phyloP scores from a whole-genome alignment of 2,113 vertebrate species.

The Pelodiscus sinensis region DNA sequence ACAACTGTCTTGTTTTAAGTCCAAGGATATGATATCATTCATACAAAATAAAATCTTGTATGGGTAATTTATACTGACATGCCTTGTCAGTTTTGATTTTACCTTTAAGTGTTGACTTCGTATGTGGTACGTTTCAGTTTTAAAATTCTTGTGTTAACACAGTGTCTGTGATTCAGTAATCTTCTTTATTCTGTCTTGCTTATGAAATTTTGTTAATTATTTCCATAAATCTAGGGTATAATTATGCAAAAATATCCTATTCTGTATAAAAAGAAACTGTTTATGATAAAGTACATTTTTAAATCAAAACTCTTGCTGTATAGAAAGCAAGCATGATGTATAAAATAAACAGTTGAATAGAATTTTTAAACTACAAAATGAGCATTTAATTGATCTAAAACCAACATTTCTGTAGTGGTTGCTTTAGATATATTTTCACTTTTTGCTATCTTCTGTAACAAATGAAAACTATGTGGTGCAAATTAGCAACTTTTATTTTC shows the following conservation, averaged over 20 bases:
- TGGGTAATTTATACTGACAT: conserved; percentile 8
- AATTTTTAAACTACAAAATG: conserved; percentile 63
- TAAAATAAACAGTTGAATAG: conserved; percentile 61
- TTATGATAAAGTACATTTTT: conserved; percentile 29
- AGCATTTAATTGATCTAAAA: conserved; percentile 63
- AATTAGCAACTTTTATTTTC: conserved; percentile 28
- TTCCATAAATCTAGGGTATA: conserved; percentile 42
- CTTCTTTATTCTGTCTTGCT: conserved; percentile 58
- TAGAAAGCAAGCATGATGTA: conserved; percentile 54
- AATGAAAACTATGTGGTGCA: conserved; percentile 24
- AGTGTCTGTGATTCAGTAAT: conserved; percentile 31
- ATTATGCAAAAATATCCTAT: conserved; percentile 56
- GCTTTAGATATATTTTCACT: neutral
- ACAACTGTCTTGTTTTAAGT: conserved; percentile 25
- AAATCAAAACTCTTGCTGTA: conserved; percentile 45
- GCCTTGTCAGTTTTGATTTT: conserved; percentile 50
- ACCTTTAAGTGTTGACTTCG: conserved; percentile 34
- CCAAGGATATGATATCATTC: conserved; percentile 58
- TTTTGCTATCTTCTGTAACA: neutral
- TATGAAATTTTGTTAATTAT: conserved; percentile 32
- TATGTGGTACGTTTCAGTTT: conserved; percentile 21
- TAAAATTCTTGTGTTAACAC: conserved; percentile 43
- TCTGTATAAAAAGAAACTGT: conserved; percentile 43
- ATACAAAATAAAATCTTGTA: neutral
- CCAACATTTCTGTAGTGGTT: conserved; percentile 29